These are phyloP conservation scores for Chromobotia macracanthus DNA, from an alignment of 2,797 vertebrate species.

Conservation along the genomic window DNA sequence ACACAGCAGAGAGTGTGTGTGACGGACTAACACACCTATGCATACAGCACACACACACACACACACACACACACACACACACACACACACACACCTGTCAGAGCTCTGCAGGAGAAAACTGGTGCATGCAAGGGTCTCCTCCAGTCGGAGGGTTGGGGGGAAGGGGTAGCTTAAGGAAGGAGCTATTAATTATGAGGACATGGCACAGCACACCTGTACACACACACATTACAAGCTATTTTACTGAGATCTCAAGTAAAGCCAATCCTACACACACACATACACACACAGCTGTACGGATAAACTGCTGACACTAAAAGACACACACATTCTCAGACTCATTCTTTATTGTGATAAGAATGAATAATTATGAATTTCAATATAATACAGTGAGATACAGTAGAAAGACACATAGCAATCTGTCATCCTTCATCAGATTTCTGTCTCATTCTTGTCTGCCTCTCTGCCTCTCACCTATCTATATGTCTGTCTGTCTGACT, in stretches of 20 bases:
- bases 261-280: not conserved
- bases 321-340: not conserved
- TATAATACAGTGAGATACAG: too few relatives aligned
- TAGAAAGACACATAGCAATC: too few relatives aligned
- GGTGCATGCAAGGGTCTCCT: slow-evolving; percentile 20
- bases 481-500: too few relatives aligned
- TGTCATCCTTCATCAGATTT: too few relatives aligned
- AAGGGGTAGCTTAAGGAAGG: not conserved
- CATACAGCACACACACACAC: not conserved
- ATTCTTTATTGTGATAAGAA: not conserved
- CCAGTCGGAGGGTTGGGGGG: not conserved
- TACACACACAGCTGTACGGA: too few relatives aligned
- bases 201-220: slow-evolving; percentile 36
- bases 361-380: too few relatives aligned
- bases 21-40: not conserved
- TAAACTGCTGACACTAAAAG: not conserved
- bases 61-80: slow-evolving; percentile 6
- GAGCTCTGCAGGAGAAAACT: slow-evolving; percentile 4
- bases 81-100: not conserved
- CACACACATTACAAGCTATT: not conserved
- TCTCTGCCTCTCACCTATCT: too few relatives aligned
- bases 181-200: slow-evolving; percentile 34
- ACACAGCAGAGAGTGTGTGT: slow-evolving; percentile 32
- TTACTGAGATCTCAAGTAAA: too few relatives aligned
- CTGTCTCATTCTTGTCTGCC: too few relatives aligned